phyloP scores from a whole-genome alignment of 1,140 invertebrate species.

The Apis mellifera region Amel_HAv3.1 CM009942.2:8937501-8938000 shows the following conservation, averaged over 20 bases:
- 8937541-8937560: background rate
- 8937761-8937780: background rate
- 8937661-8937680: background rate
- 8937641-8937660: background rate
- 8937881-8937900: constrained; percentile 47
- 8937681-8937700: too few relatives aligned
- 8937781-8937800: constrained; percentile 53
- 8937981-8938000: constrained; percentile 71
- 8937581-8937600: background rate
- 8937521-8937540: background rate
- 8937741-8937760: background rate
- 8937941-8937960: constrained; percentile 67
- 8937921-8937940: constrained; percentile 65
- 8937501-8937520: too few relatives aligned
- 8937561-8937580: background rate
- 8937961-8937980: constrained; percentile 68
- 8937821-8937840: constrained; percentile 46
- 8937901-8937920: constrained; percentile 52
- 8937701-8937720: constrained; percentile 17
- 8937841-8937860: background rate
- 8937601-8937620: too few relatives aligned
- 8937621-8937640: too few relatives aligned
- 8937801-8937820: constrained; percentile 44
- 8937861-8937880: constrained; percentile 2
- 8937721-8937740: background rate